These are phyloP conservation scores for Aproaerema taeniolella DNA, from an alignment of 2,888 invertebrate species.

Conservation along the genomic window DNA sequence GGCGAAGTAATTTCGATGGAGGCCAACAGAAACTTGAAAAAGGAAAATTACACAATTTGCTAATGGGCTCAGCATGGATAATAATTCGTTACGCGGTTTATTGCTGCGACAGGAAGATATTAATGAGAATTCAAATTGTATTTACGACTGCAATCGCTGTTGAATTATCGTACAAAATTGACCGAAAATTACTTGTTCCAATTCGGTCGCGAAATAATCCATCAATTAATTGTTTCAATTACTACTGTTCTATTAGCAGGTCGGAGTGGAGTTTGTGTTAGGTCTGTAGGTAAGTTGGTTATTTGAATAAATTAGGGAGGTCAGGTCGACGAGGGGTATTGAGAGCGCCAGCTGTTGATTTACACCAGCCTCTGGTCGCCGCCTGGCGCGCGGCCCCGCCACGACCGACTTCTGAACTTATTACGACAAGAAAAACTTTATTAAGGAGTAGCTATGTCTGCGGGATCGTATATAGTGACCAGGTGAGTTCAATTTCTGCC, in stretches of 20 bases:
- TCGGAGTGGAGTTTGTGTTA: too few species aligned
- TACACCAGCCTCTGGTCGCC: neutral
- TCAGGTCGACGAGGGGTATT: too few species aligned
- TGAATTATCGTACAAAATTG: conserved; percentile 1
- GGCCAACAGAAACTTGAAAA: conserved; percentile 64
- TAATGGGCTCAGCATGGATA: conserved; percentile 59
- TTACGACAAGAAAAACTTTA: conserved; percentile 27
- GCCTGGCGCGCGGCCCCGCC: too few species aligned
- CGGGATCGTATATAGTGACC: conserved; percentile 31
- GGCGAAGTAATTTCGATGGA: conserved; percentile 62
- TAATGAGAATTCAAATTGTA: conserved; percentile 44
- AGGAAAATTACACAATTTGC: conserved; percentile 73
- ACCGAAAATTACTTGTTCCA: conserved; percentile 5
- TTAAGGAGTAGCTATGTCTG: conserved; percentile 31
- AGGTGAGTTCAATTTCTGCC: conserved; percentile 49
- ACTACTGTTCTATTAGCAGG: neutral
- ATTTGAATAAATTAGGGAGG: too few species aligned
- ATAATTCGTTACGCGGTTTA: conserved; percentile 60
- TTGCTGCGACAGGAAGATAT: conserved; percentile 42
- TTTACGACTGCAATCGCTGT: conserved; percentile 26
- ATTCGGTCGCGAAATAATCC: conserved; percentile 4
- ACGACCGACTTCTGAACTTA: neutral
- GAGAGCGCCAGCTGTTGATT: neutral
- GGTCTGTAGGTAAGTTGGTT: too few species aligned
- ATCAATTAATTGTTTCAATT: neutral